Evolutionary conservation across 2,888 invertebrate species (phyloP), one percentile per base, ranked within the genome.

Genomic region (Pachymerium ferrugineum): DNA sequence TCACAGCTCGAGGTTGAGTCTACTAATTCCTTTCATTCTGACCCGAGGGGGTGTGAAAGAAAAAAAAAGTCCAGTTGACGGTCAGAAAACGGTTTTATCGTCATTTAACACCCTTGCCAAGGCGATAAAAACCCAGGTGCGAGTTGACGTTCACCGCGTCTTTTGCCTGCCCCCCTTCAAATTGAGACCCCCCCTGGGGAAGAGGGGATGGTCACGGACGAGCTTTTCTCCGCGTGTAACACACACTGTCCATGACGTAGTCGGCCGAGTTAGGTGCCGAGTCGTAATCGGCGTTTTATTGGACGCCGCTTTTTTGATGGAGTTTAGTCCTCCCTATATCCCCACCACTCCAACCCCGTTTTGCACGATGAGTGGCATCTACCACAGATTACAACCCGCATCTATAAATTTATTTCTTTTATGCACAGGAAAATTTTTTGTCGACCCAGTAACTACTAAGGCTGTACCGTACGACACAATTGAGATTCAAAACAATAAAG

Each of bases 251-350:
- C 47, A 47, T 16, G 4, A 19, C 47, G 47, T 70, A 30, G 31
- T 30, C 31, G 29, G 70, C 33, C 47, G 70, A 70, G 6, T 70
- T 33, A 70, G 70, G 70, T 70, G 70, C 33, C 47, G 70, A 70
- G 6, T 33, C 33, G 31, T 70, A 70, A 70, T 70, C 22, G 70
- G 35, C 19, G 30, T 70, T 70, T 70, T 70, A 70, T 70, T 31
- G 31, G 68, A 68, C 25, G 19, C n/a, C 68, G 68, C 1, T 29
- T 31, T 30, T 70, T 70, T 70, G 70, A 70, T 70, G 30, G 33
- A 70, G 70, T 70, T 70, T 70, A n/a, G 68, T 16, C 68, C 67
- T 16, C 67, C 8, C 16, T 14, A 22, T 16, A n/a, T 28, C 14
- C 22, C 22, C 67, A 22, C 14, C 67, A 14, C 67, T 67, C 6